Conservation (phyloP, 2,888 invertebrate species). For the Omphaloscelis lunosa region DNA sequence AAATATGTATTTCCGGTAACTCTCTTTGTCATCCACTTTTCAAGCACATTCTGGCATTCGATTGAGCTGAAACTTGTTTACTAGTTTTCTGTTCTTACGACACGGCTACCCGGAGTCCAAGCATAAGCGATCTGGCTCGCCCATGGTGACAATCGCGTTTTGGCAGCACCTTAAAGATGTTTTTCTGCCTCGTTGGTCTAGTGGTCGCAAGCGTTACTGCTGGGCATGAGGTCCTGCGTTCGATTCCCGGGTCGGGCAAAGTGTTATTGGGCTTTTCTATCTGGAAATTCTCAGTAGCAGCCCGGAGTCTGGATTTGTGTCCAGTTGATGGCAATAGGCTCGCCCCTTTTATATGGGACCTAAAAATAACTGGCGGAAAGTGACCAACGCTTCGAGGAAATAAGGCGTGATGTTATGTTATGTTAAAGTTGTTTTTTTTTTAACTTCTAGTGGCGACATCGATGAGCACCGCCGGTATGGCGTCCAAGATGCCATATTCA, state of each 20-base stretch:
- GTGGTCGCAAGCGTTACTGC: no score
- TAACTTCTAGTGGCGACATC: fast-evolving
- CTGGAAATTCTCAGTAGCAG: no score
- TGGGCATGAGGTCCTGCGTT: no score
- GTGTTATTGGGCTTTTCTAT: no score
- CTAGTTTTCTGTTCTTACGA: not conserved
- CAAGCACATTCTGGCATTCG: not conserved
- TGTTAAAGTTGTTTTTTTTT: not conserved
- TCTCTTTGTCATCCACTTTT: not conserved
- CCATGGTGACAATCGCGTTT: not conserved
- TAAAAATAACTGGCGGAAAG: no score
- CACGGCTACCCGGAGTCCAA: not conserved
- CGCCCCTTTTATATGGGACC: no score
- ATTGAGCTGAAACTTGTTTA: not conserved
- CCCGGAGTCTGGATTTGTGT: no score
- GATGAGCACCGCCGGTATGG: not conserved
- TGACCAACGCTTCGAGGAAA: no score
- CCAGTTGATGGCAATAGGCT: no score
- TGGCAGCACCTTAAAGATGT: not conserved
- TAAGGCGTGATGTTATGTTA: no score
- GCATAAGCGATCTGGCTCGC: not conserved
- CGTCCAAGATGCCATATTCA: fast-evolving
- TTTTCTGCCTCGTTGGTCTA: not conserved
- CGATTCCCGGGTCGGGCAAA: no score
- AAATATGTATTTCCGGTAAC: not conserved